Evolutionary conservation across 1,140 invertebrate species (phyloP), one percentile per base, ranked within the genome.

Genomic region (Anoplophora glabripennis): DNA sequence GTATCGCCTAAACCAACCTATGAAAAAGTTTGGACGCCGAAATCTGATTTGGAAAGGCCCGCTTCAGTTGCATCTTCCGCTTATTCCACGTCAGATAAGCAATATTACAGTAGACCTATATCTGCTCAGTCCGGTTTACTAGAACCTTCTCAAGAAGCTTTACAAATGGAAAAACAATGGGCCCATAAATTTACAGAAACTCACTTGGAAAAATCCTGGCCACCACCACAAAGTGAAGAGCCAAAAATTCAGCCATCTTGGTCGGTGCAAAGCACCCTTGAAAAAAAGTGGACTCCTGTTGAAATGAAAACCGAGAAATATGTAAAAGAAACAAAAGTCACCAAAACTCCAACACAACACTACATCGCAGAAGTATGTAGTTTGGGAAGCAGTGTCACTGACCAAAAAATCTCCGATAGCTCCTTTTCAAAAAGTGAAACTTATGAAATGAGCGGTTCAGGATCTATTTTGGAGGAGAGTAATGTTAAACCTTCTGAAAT

Each of bases 121-220:
- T 63, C 63, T n/a, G 52, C 62, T 14, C 17, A 59, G 41, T 67
- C 65, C 4, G 51, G 54, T 28, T 7, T 36, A 48, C 35, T 38
- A 5, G 67, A 69, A 58, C 80, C 81, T 4, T 82, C 81, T 3
- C 46, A 75, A 0, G 80, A 84, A 67, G 83, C 69, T 0, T 45
- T 84, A 49, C 72, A 77, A 12, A 85, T 85, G 83, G 84, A 85
- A 65, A 85, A 84, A 72, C 75, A 79, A 1, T 85, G 84, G 83
- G 77, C 80, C 11, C 81, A 81, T 49, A 84, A 83, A 67, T 74
- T 72, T 37, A 52, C 75, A 0, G 79, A 80, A 7, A 71, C 76
- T 4, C 72, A 72, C 47, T 34, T 69, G n/a, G 76, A 79, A 55
- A 80, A 78, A 56, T 76, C 77, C 1, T 84, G 82, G 82, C 81